A percentile compares a stretch with the other conserved stretches of the same genome.
Conservation (phyloP, 2,113 vertebrate genomes). For the Centropristis striata region DNA sequence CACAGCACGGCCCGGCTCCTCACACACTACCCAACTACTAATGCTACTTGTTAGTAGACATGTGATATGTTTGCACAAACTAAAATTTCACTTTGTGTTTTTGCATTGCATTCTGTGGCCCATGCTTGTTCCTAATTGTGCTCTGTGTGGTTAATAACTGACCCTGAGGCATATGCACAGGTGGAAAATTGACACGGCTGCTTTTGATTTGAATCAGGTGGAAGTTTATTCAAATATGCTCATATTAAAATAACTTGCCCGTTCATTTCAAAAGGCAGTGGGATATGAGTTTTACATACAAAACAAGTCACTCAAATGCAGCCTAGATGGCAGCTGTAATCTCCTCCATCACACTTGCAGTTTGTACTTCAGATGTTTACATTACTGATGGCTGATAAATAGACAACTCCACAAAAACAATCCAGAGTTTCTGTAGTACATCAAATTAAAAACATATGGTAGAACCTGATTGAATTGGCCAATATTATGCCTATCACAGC, state of each 20-base stretch:
- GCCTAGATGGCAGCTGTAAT: neutral
- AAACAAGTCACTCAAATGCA: neutral
- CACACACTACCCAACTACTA: neutral
- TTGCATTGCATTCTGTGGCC: neutral
- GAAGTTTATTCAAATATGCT: neutral
- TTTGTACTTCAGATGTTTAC: no score
- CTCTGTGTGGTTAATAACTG: conserved; percentile 4
- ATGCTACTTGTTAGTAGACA: neutral
- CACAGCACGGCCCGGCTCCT: neutral
- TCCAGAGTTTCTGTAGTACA: neutral
- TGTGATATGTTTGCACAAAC: neutral
- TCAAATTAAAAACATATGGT: neutral
- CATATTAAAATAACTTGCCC: neutral
- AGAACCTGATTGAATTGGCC: no score
- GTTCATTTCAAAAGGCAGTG: neutral
- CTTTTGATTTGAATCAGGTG: neutral
- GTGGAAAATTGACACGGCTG: neutral
- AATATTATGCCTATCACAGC: no score
- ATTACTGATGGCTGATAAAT: no score
- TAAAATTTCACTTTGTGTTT: neutral
- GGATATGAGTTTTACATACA: neutral
- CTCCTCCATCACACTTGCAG: neutral
- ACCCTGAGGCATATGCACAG: conserved; percentile 1
- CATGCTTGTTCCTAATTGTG: neutral
- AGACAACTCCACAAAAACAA: no score